These are phyloP conservation scores for Cyprinus carpio DNA, from an alignment of 2,113 vertebrate genomes.

Conservation along the genomic window DNA sequence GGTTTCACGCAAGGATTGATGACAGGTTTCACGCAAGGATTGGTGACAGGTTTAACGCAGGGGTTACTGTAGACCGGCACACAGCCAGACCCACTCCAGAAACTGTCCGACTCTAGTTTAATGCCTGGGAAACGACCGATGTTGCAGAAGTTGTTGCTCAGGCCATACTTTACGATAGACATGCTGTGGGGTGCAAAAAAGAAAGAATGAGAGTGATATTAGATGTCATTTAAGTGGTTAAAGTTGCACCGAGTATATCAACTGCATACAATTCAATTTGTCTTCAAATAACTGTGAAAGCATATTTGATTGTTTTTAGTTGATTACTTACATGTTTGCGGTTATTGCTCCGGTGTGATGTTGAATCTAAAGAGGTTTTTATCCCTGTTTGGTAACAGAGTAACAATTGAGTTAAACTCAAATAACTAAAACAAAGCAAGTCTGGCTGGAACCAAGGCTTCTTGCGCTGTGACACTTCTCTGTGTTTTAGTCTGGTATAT, in stretches of 20 bases:
- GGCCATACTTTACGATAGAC: background rate
- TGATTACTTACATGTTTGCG: constrained; percentile 11
- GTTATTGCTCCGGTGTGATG: background rate
- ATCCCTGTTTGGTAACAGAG: background rate
- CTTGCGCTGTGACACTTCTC: background rate
- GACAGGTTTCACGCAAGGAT: background rate
- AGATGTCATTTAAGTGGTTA: background rate
- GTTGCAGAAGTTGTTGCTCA: constrained; percentile 28
- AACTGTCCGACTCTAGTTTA: background rate
- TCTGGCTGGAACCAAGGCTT: constrained; percentile 14
- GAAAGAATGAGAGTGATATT: background rate
- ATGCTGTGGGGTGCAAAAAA: background rate
- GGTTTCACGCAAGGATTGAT: background rate
- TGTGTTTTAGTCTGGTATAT: background rate
- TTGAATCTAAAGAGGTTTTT: constrained; percentile 9
- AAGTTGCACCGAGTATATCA: too few relatives aligned
- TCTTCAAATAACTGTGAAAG: background rate
- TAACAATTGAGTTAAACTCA: background rate
- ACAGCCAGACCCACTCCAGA: background rate
- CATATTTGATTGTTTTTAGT: background rate
- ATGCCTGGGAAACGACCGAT: constrained; percentile 28
- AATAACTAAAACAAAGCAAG: background rate
- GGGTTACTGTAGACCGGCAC: background rate
- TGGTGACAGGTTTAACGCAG: background rate
- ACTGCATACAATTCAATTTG: background rate